Evolutionary conservation across 2,113 vertebrate species (phyloP), one percentile per base, ranked within the genome.

Genomic region (Alethe castanea): DNA sequence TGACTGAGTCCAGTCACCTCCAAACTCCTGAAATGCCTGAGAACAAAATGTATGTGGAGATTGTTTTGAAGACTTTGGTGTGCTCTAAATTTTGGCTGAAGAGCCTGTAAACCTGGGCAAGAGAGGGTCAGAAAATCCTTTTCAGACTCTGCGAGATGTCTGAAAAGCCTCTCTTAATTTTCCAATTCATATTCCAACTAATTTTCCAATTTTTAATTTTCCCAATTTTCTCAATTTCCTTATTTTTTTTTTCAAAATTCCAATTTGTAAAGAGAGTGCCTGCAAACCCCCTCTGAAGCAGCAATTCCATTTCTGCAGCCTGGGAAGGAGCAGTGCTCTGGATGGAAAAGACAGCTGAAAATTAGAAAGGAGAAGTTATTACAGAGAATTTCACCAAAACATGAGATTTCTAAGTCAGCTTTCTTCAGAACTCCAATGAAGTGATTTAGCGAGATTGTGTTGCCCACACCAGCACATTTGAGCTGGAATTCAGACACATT

Each of bases 111-210:
- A 35, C 31, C 47, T 16, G 71, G 45, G 29, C 25, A 5, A 28
- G 38, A 38, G 7, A 40, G 29, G 28, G 19, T 38, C 48, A 54
- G 48, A 79, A 62, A 78, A n/a, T 26, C 23, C 28, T 24, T 47
- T 12, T 8, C 44, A 26, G 26, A 12, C 62, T 22, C 44, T 5
- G 2, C 1, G 2, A 52, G 52, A 38, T 40, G 1, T 6, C 26
- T 6, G 16, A 65, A 56, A 66, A 64, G 13, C 33, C 67, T 31
- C 22, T 33, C 28, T n/a, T 17, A 20, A 57, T 38, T 47, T 57
- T 48, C 28, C 12, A 38, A 13, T 19, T 25, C 12, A 12, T 31
- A 16, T 33, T 66, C 25, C 25, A 54, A 53, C 6, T 6, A 8
- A 53, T 23, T 22, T 35, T 8, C 8, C 20, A 36, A 15, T 45